Conservation (phyloP, 2,888 invertebrate genomes). For the Unio pictorum region DNA sequence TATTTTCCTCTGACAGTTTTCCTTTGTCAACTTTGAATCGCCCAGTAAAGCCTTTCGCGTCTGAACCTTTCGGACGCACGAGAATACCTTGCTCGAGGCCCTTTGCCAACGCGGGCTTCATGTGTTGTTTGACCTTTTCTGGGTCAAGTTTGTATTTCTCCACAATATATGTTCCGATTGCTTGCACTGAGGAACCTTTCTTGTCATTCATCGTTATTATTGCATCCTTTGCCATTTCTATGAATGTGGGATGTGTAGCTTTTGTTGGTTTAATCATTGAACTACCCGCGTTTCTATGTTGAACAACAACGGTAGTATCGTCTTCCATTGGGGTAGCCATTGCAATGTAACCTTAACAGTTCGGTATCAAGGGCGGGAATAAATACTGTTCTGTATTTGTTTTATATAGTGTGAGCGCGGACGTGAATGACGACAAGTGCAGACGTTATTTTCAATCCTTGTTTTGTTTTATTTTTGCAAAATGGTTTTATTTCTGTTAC, state of each 20-base stretch:
- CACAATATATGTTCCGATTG: conserved; percentile 46
- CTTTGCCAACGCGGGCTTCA: conserved; percentile 46
- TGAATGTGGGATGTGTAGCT: conserved; percentile 34
- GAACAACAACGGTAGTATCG: too few relatives aligned
- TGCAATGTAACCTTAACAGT: too few relatives aligned
- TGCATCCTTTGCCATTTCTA: conserved; percentile 45
- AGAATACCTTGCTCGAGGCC: conserved; percentile 41
- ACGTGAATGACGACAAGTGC: too few relatives aligned
- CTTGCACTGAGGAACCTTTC: conserved; percentile 47
- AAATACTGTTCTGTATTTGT: too few relatives aligned
- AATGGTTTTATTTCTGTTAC: too few relatives aligned
- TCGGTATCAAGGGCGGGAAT: too few relatives aligned
- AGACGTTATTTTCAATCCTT: too few relatives aligned
- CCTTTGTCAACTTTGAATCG: conserved; percentile 37
- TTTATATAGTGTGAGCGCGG: too few relatives aligned
- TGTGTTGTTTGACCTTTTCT: conserved; percentile 24
- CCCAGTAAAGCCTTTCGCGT: conserved; percentile 36
- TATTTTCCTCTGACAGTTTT: conserved; percentile 18
- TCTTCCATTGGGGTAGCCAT: too few relatives aligned
- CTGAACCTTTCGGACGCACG: conserved; percentile 42
- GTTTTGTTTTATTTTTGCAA: too few relatives aligned
- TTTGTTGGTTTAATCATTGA: conserved; percentile 21
- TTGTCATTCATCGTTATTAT: conserved; percentile 29
- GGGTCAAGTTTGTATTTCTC: conserved; percentile 45
- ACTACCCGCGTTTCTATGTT: background rate